These are phyloP conservation scores for Pelvicachromis taeniatus DNA, from an alignment of 2,113 vertebrate genomes.

Conservation along the genomic window DNA sequence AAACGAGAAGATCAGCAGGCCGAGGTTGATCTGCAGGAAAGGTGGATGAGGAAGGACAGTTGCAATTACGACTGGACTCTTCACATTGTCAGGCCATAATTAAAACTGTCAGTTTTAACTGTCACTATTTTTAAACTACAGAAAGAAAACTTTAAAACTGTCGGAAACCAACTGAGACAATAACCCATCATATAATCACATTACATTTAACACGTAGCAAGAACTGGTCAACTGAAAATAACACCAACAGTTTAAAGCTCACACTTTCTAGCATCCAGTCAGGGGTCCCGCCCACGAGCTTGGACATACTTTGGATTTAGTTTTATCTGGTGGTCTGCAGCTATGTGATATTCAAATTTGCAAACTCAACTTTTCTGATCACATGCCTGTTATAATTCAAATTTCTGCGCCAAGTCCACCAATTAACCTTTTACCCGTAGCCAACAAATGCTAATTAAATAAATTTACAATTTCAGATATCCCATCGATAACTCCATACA, in stretches of 20 bases:
- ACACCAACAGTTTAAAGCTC: background rate
- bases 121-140: background rate
- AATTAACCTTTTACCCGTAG: background rate
- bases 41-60: background rate
- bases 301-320: no score
- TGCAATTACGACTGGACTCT: background rate
- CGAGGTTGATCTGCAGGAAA: constrained; percentile 69
- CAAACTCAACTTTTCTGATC: no score
- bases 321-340: no score
- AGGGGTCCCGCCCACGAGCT: no score
- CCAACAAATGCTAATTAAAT: background rate
- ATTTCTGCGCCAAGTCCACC: no score
- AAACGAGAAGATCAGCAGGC: constrained; percentile 76
- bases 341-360: no score
- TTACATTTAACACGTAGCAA: background rate
- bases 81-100: background rate
- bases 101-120: background rate
- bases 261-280: background rate
- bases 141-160: background rate
- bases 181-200: background rate
- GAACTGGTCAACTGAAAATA: background rate
- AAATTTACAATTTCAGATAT: background rate
- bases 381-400: no score
- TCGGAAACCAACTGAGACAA: background rate
- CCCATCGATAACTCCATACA: background rate